Base-by-base conservation (phyloP, 1,140 invertebrate species). In the Heliconius melpomene region DNA sequence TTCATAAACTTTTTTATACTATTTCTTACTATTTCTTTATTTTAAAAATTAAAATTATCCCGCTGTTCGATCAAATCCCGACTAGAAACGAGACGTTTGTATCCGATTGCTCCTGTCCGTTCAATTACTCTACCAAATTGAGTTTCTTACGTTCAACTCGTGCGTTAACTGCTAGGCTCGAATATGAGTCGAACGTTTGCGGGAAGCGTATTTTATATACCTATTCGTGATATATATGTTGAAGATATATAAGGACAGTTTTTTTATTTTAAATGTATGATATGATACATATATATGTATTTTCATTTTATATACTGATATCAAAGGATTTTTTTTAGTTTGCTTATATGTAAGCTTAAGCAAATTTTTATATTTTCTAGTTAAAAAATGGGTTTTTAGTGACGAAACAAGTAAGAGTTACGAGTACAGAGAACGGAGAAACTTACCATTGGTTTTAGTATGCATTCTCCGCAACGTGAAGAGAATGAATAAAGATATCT, bases 61-160 rank as follows among this genome's bases (percentile, higher is more conserved):
- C 20, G 23, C 5, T 26, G n/a, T 66, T 66, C 54, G 54, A n/a
- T 23, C 54, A 57, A 57, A 8, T 57, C 23, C 60, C n/a, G 8
- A 23, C 23, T 66, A 23, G 60, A 26, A 66, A 66, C 60, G 23
- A 66, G 60, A 66, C 75, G 75, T 38, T 77, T 77, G 75, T 32
- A 40, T 46, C 60, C 60, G 60, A 77, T 77, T 71, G 57, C 54
- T 70, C 60, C 75, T 50, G 60, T 77, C 60, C 75, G 75, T 77
- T 57, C 75, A 77, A 77, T 77, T 77, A 77, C 75, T 71, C 75
- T 38, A 36, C 70, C 60, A 71, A 77, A 77, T 77, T 77, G 75
- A 77, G 60, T 77, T 77, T 77, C 75, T 77, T 77, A 77, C 57
- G 36, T 70, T 76, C 32, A 38, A 71, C 36, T 54, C 66, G 75